These are phyloP conservation scores for Miichthys miiuy DNA, from an alignment of 2,797 vertebrate genomes.

Conservation along the genomic window DNA sequence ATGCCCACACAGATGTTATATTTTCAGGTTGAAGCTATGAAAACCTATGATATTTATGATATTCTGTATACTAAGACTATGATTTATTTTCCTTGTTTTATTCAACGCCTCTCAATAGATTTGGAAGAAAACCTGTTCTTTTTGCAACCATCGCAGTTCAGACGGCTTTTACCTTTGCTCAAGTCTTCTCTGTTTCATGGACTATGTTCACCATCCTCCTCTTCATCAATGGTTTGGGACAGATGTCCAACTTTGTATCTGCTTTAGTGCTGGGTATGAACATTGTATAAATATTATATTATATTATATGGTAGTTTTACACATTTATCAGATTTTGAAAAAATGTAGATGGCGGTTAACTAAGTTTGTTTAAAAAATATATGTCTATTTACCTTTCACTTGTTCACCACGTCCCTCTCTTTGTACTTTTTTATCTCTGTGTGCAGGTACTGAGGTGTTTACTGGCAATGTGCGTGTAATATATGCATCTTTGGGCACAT, in stretches of 20 bases:
- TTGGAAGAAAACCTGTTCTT: conserved; percentile 91
- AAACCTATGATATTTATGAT: no score
- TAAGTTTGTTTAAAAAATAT: neutral
- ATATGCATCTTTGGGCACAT: conserved; percentile 88
- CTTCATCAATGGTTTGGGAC: conserved; percentile 89
- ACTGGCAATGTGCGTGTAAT: conserved; percentile 86
- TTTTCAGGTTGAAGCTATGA: no score
- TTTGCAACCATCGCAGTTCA: conserved; percentile 90
- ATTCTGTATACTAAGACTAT: neutral
- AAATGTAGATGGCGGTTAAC: neutral
- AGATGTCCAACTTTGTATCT: conserved; percentile 91
- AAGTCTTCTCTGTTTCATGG: conserved; percentile 89
- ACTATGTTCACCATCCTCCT: conserved; percentile 87
- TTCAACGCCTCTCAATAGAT: conserved; percentile 66
- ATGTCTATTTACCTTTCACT: neutral
- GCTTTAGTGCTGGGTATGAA: conserved; percentile 90
- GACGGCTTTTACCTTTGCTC: conserved; percentile 87
- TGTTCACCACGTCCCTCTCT: neutral
- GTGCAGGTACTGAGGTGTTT: conserved; percentile 89
- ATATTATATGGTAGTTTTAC: no score
- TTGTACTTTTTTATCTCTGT: conserved; percentile 1
- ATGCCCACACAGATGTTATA: no score
- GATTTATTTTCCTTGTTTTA: neutral
- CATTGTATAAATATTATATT: conserved; percentile 30
- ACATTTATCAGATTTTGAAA: neutral